Evolutionary conservation across 1,140 invertebrate genomes (phyloP).

Genomic region (Brachionus calyciflorus): DNA sequence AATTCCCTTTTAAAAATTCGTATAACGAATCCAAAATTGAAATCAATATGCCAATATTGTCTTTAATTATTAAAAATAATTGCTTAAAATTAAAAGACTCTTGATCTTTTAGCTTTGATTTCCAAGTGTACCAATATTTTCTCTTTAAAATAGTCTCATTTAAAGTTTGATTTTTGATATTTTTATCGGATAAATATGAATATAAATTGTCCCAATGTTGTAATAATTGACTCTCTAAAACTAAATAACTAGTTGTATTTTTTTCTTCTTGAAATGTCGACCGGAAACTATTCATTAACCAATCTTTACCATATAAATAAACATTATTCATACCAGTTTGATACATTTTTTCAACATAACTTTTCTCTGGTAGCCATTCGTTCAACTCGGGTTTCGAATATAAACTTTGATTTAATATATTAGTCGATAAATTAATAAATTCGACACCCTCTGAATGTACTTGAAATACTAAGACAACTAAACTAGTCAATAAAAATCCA

Average conservation of each 20-base stretch:
- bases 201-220: conserved; percentile 82
- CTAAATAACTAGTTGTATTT: conserved; percentile 54
- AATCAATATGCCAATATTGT: conserved; percentile 23
- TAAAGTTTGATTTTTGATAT: neutral
- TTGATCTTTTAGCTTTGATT: neutral
- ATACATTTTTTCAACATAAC: conserved; percentile 65
- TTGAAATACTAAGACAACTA: conserved; percentile 36
- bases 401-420: conserved; percentile 17
- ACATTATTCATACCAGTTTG: conserved; percentile 85
- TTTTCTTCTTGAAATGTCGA: conserved; percentile 51
- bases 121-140: conserved; percentile 23
- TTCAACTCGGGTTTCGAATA: conserved; percentile 52
- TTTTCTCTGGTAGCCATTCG: conserved; percentile 67
- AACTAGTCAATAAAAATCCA: conserved; percentile 38
- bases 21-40: conserved; percentile 26
- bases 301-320: conserved; percentile 81
- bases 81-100: conserved; percentile 5
- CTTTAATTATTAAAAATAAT: neutral
- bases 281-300: conserved; percentile 74
- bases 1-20: neutral
- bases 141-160: neutral
- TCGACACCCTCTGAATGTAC: conserved; percentile 27
- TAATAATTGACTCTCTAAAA: conserved; percentile 81
- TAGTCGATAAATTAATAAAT: neutral
- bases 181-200: conserved; percentile 53